Evolutionary conservation across 2,888 invertebrate species (phyloP).

Genomic region (Leptinotarsa juncta): DNA sequence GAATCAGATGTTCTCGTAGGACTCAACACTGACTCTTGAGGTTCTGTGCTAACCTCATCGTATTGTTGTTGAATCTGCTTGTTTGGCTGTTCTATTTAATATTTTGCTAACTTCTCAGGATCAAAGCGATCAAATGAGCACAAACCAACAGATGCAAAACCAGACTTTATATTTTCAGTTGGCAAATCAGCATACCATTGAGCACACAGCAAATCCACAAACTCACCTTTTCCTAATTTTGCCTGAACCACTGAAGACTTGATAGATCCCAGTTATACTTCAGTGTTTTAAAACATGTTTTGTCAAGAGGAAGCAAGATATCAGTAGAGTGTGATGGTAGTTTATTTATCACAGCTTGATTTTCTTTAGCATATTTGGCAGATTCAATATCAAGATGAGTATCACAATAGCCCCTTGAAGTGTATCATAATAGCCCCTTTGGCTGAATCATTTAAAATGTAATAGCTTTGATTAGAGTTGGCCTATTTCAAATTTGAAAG

Average conservation of each 20-base stretch:
- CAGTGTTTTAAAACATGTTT: background rate
- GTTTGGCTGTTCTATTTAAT: background rate
- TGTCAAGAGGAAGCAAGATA: background rate
- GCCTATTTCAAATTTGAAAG: too few species aligned
- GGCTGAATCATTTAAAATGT: background rate
- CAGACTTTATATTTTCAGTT: background rate
- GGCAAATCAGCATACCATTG: background rate
- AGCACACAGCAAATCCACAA: background rate
- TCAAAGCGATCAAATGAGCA: background rate
- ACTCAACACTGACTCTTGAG: too few species aligned
- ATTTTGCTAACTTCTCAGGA: conserved; percentile 4
- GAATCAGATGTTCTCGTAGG: too few species aligned
- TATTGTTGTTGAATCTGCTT: too few species aligned
- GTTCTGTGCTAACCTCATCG: too few species aligned
- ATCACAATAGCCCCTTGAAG: background rate
- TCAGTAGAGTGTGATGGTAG: background rate
- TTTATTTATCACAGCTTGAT: background rate
- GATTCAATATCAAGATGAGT: conserved; percentile 3
- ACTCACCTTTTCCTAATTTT: background rate
- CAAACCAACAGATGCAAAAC: background rate
- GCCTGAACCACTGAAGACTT: background rate
- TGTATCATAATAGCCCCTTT: background rate
- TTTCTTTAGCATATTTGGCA: background rate
- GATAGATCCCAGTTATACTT: conserved; percentile 1
- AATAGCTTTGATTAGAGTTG: too few species aligned